phyloP scores from a whole-genome alignment of 2,888 invertebrate species.

The Eristalis arbustorum region DNA sequence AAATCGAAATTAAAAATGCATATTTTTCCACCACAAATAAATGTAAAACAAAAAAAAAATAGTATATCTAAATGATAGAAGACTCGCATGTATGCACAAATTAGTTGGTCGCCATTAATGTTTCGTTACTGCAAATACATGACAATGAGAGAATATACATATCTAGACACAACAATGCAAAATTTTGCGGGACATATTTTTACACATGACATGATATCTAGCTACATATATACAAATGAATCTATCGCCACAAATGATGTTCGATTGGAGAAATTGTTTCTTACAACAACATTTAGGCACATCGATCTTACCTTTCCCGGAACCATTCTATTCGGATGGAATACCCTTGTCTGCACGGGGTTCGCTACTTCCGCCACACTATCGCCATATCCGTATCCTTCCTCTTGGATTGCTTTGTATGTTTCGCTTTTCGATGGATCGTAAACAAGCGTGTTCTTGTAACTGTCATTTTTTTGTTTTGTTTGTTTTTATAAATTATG shows the following conservation, averaged over 20 bases:
- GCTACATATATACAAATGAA: conserved; percentile 19
- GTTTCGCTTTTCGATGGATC: conserved; percentile 95
- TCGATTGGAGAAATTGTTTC: conserved; percentile 9
- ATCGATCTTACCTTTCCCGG: conserved; percentile 82
- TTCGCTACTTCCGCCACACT: conserved; percentile 85
- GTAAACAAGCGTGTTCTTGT: conserved; percentile 87
- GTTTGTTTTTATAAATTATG: background rate
- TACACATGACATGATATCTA: conserved; percentile 36
- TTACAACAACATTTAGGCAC: conserved; percentile 56
- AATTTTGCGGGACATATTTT: conserved; percentile 38
- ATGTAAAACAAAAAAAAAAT: background rate
- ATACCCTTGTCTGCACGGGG: conserved; percentile 89
- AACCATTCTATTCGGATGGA: conserved; percentile 82
- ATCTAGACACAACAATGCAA: conserved; percentile 48
- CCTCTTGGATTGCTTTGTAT: conserved; percentile 92
- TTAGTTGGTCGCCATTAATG: conserved; percentile 49
- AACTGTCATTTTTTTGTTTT: conserved; percentile 72
- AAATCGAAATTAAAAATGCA: conserved; percentile 18
- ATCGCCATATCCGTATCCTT: conserved; percentile 83
- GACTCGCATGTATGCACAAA: conserved; percentile 20
- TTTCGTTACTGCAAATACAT: conserved; percentile 33
- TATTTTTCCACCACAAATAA: background rate
- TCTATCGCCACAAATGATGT: conserved; percentile 20
- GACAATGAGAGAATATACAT: conserved; percentile 23
- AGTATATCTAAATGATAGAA: conserved; percentile 9